Base-by-base conservation (phyloP, 2,113 vertebrate genomes). In the Passerina amoena region DNA sequence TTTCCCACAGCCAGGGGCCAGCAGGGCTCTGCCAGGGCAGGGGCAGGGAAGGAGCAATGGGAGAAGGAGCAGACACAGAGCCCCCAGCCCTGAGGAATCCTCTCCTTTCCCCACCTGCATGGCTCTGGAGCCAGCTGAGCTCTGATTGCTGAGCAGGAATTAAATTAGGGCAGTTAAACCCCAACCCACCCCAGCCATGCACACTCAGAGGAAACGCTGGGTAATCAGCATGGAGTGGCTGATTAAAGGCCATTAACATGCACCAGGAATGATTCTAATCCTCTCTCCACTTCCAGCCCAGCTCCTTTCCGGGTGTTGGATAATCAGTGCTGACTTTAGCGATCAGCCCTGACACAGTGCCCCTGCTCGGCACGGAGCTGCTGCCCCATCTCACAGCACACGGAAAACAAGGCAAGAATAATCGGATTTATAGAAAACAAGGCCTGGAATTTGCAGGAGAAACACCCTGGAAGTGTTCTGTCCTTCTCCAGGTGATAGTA, bases 231-330 rank as follows among this genome's bases (percentile, higher is more conserved):
- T 80, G 81, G 76, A 98, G 92, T 60, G 91, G 92, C 88, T 97
- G 91, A 96, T 98, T 97, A 97, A 88, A 94, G 95, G 59, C 92
- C 85, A 90, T 94, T 97, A 91, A 90, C 79, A 97, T 97, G 79
- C 96, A 91, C 87, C 51, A 61, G 51, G 35, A 96, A 79, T 57
- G 83, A 80, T 66, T 86, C 66, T 70, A 65, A 80, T 92, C 68
- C 87, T 88, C 84, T 84, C 91, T 78, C 33, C 72, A 14, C 84
- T 85, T 48, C 37, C 61, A 73, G 38, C 60, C 80, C 6, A 4
- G 64, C 86, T 96, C 65, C 85, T 85, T 76, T 76, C 94, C 6
- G 5, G 71, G 27, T 91, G 37, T 65, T 86, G 70, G 91, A 72
- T 82, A 92, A 93, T 79, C 40, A 21, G 65, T 28, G 84, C 90